Evolutionary conservation across 2,113 vertebrate genomes (phyloP).

Genomic region (Indicator indicator): DNA sequence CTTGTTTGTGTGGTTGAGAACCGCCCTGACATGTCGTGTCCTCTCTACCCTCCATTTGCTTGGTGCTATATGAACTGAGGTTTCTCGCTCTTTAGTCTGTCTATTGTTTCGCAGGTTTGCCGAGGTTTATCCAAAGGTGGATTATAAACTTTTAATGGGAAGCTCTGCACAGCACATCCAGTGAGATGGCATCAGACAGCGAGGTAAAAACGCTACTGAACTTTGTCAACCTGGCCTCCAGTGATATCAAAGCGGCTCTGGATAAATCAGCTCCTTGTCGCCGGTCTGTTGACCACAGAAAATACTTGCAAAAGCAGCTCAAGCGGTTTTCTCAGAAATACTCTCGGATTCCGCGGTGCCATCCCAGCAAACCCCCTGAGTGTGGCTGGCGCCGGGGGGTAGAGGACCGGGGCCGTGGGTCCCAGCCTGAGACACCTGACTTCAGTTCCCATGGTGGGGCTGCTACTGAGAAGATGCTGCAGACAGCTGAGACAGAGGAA

Average conservation of each 20-base stretch:
- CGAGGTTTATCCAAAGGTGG: neutral
- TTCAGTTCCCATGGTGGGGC: neutral
- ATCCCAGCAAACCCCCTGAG: constrained; percentile 76
- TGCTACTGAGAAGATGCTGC: constrained; percentile 56
- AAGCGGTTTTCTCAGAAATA: constrained; percentile 96
- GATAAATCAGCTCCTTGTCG: constrained; percentile 97
- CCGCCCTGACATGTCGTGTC: neutral
- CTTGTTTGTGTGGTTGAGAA: neutral
- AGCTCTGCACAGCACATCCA: neutral
- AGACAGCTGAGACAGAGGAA: constrained; percentile 35
- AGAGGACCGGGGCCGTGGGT: constrained; percentile 59
- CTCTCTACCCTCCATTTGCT: neutral
- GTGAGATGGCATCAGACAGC: constrained; percentile 92
- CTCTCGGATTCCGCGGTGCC: constrained; percentile 86
- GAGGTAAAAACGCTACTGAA: constrained; percentile 97
- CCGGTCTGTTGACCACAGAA: constrained; percentile 96
- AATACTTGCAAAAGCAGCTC: constrained; percentile 97
- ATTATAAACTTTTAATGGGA: constrained; percentile 74
- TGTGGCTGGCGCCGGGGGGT: constrained; percentile 62
- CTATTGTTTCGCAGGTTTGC: neutral
- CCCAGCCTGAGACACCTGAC: constrained; percentile 15
- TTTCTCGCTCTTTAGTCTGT: neutral
- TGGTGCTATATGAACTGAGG: neutral
- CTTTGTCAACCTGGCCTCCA: constrained; percentile 97
- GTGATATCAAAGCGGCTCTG: constrained; percentile 96